A percentile compares a stretch with the other conserved stretches of the same genome.
Conservation (phyloP, 2,797 vertebrate species). For the Phataginus tetradactyla region DNA sequence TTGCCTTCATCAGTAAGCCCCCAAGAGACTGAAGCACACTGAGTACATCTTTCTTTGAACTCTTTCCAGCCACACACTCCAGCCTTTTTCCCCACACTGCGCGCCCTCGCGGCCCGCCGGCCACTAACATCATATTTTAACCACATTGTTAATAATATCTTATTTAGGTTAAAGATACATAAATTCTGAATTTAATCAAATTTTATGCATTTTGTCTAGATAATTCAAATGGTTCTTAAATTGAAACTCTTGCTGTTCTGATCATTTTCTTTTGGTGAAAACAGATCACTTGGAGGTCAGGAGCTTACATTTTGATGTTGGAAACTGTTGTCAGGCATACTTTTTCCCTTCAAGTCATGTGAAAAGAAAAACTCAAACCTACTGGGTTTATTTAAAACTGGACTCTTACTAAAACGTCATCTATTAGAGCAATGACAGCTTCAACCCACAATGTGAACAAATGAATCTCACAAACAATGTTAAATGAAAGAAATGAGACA, state of each 20-base stretch:
- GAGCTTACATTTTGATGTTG: not conserved
- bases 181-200: not conserved
- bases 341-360: not conserved
- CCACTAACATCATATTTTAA: slow-evolving; percentile 45
- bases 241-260: not conserved
- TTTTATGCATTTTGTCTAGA: not conserved
- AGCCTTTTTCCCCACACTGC: too few relatives aligned
- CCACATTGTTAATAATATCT: not conserved
- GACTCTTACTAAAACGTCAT: not conserved
- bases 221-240: not conserved
- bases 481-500: not conserved
- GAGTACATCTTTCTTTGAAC: too few relatives aligned
- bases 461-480: not conserved
- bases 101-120: too few relatives aligned
- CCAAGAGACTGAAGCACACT: too few relatives aligned
- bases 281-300: not conserved
- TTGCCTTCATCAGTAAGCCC: too few relatives aligned
- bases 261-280: not conserved
- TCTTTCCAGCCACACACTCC: too few relatives aligned
- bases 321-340: not conserved
- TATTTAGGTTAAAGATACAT: slow-evolving; percentile 4
- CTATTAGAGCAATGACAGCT: not conserved
- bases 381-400: not conserved
- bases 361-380: slow-evolving; percentile 41
- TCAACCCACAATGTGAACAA: not conserved